These are phyloP conservation scores for Danio kyathit DNA, from an alignment of 2,797 vertebrate genomes.

Conservation along the genomic window DNA sequence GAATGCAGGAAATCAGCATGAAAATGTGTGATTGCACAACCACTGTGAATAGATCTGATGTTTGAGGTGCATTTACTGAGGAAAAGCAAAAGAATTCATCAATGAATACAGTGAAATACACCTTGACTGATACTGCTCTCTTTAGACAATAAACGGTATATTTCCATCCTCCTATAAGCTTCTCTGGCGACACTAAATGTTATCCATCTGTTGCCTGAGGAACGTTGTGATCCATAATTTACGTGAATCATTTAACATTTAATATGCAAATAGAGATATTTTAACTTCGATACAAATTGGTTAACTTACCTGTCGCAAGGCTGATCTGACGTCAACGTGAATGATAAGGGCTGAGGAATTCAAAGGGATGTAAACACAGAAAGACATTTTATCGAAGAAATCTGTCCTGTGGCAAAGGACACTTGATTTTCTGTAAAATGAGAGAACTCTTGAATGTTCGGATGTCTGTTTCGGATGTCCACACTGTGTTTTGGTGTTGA, in stretches of 20 bases:
- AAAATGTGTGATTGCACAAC: not conserved
- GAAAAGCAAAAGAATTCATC: no score
- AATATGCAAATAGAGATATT: not conserved
- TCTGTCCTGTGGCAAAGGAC: not conserved
- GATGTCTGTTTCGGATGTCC: not conserved
- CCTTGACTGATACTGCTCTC: not conserved
- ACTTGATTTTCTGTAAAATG: not conserved
- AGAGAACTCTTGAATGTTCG: no score
- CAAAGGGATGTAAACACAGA: not conserved
- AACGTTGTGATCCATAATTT: not conserved
- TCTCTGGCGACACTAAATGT: not conserved
- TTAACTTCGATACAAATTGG: accelerated
- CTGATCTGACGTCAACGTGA: not conserved
- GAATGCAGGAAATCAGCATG: no score
- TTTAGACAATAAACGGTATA: not conserved
- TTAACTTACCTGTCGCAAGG: not conserved
- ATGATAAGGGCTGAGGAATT: not conserved
- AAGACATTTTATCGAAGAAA: not conserved
- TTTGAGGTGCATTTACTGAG: not conserved
- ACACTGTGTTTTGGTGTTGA: not conserved
- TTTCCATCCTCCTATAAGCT: not conserved
- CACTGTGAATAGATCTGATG: not conserved
- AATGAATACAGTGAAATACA: not conserved
- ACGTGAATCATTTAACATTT: not conserved
- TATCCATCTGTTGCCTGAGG: not conserved